Percentiles rank a stretch among this genome's conserved stretches.
These are phyloP conservation scores for Diadegma fenestrale DNA, from an alignment of 2,888 invertebrate genomes.

Conservation along the genomic window DNA sequence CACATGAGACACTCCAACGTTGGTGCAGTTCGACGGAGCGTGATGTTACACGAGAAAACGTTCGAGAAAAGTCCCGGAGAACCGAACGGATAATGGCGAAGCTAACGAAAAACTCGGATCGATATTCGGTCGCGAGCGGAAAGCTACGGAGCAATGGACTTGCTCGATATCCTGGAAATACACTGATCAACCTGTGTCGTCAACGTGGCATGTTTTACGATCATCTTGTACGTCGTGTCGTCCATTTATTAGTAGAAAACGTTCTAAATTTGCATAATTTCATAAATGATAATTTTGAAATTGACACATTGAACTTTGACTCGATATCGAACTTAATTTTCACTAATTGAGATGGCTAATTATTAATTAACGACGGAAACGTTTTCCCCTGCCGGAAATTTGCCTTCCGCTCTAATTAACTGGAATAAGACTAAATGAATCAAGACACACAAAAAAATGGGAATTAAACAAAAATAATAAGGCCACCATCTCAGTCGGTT, in stretches of 20 bases:
- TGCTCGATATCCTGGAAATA: conserved; percentile 42
- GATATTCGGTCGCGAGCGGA: conserved; percentile 72
- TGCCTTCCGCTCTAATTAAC: neutral
- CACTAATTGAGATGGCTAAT: neutral
- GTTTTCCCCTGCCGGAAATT: neutral
- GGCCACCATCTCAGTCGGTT: neutral
- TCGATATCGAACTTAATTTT: neutral
- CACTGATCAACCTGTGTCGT: conserved; percentile 64
- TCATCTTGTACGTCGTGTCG: conserved; percentile 61
- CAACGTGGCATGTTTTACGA: conserved; percentile 68
- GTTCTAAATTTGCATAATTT: neutral
- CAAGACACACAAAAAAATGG: neutral
- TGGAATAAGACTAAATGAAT: neutral
- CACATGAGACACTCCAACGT: conserved; percentile 50
- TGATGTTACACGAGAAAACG: conserved; percentile 47
- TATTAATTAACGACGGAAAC: neutral
- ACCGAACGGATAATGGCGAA: conserved; percentile 33
- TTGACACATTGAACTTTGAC: neutral
- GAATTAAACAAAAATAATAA: neutral
- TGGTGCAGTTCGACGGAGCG: conserved; percentile 38
- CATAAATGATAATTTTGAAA: neutral
- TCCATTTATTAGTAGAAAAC: neutral
- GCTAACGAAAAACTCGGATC: conserved; percentile 44
- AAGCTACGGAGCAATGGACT: conserved; percentile 72
- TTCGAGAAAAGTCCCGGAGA: conserved; percentile 40